A percentile compares a stretch with the other conserved stretches of the same genome.
These are phyloP conservation scores for Pandemis corylana DNA, from an alignment of 2,888 invertebrate genomes.

Conservation along the genomic window DNA sequence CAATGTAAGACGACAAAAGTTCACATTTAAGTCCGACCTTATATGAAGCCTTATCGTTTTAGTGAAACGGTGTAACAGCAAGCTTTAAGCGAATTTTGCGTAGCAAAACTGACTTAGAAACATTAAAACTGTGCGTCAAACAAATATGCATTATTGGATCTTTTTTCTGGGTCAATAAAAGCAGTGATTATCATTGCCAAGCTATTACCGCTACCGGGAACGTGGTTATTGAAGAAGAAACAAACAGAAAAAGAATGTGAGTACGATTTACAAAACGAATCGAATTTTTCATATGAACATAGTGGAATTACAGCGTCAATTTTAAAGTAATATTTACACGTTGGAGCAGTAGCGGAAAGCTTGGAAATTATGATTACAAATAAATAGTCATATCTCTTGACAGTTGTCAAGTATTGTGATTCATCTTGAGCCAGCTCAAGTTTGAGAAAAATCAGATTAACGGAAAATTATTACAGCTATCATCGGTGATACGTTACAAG, in stretches of 20 bases:
- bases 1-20: not conserved
- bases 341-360: not conserved
- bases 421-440: not conserved
- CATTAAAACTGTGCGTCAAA: constrained; percentile 29
- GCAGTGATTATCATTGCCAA: not conserved
- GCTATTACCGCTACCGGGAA: not conserved
- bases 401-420: not conserved
- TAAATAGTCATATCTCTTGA: too few relatives aligned
- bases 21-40: not conserved
- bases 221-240: too few relatives aligned
- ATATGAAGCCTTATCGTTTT: not conserved
- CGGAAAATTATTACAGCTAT: not conserved
- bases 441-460: not conserved
- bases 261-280: too few relatives aligned
- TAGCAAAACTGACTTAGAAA: constrained; percentile 27
- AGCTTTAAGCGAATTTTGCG: constrained; percentile 28
- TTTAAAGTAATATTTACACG: not conserved
- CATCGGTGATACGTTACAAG: constrained; percentile 35
- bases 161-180: not conserved
- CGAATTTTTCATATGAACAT: too few relatives aligned
- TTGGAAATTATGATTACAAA: not conserved
- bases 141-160: not conserved
- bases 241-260: too few relatives aligned
- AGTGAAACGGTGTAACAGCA: constrained; percentile 13
- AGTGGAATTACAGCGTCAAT: too few relatives aligned